Evolutionary conservation across 2,888 invertebrate genomes (phyloP), one percentile per base, ranked within the genome.

Genomic region (Protodeltote pygarga): DNA sequence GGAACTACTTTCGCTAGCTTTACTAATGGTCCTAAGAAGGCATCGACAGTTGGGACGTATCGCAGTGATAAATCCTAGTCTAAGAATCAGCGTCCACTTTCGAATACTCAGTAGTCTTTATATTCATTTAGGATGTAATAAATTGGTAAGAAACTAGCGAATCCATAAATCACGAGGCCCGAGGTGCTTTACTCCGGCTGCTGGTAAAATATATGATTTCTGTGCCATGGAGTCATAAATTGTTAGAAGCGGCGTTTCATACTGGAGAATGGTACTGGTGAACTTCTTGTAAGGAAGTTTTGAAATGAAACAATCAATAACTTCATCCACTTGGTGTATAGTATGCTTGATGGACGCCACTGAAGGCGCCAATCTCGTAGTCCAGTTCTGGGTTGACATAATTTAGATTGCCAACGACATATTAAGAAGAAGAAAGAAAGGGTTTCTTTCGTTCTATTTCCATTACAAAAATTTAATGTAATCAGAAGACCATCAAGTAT

Each of bases 111-210:
- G 75, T 71, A 72, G 77, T 74, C 48, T 73, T 71, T 66, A 61
- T 66, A 63, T 79, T 73, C 74, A 73, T 75, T 78, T 71, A 63
- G 61, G 57, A 62, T 68, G 75, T 67, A 73, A 81, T 83, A 80
- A 79, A 82, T 81, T 70, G 57, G 37, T 68, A 68, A 58, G 66
- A 70, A 79, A 77, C 70, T 47, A 58, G 64, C 62, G 60, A 74
- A 65, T 60, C 65, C 75, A 80, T 83, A 78, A 73, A 79, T 80
- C 79, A 81, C 73, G 8, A 17, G 28, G 35, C 29, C 32, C 4
- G 46, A 55, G 51, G 60, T 53, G 71, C 61, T 67, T 71, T 75
- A 66, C 64, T 52, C 44, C 29, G 47, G 35, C 48, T 40, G 54
- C 53, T 41, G 40, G 69, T 69, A 70, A 75, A 74, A 76, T 75